These are phyloP conservation scores for Triplophysa yarkandensis DNA, from an alignment of 2,797 vertebrate genomes.

Conservation along the genomic window DNA sequence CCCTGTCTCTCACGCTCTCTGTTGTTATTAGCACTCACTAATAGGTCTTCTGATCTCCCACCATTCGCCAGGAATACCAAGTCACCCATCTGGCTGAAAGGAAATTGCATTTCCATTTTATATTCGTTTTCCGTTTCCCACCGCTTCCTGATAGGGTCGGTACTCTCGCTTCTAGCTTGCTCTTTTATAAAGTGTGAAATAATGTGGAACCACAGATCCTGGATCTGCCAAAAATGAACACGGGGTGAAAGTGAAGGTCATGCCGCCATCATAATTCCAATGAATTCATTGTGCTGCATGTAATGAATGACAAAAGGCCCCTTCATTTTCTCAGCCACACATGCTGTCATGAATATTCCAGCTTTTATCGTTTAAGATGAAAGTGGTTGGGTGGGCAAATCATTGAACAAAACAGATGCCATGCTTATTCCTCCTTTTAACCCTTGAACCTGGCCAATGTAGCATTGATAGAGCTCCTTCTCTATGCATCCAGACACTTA, in stretches of 20 bases:
- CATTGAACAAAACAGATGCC: slow-evolving; percentile 36
- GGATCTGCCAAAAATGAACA: slow-evolving; percentile 64
- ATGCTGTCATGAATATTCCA: slow-evolving; percentile 53
- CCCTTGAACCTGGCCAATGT: slow-evolving; percentile 33
- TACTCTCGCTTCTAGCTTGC: slow-evolving; percentile 58
- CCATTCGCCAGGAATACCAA: slow-evolving; percentile 59
- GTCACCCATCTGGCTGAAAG: slow-evolving; percentile 55
- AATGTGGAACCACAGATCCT: slow-evolving; percentile 56
- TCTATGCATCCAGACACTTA: too few relatives aligned
- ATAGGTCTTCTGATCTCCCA: slow-evolving; percentile 58
- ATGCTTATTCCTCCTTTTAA: background rate
- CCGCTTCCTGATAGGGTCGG: slow-evolving; percentile 52
- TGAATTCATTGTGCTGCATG: slow-evolving; percentile 65
- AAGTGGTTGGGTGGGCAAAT: slow-evolving; percentile 29
- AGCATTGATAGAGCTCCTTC: too few relatives aligned
- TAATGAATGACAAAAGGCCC: slow-evolving; percentile 66
- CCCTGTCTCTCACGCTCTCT: slow-evolving; percentile 14
- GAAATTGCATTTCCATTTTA: slow-evolving; percentile 65
- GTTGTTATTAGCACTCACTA: slow-evolving; percentile 51
- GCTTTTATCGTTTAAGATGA: slow-evolving; percentile 9
- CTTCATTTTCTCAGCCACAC: slow-evolving; percentile 45
- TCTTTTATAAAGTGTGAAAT: slow-evolving; percentile 73
- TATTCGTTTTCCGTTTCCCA: slow-evolving; percentile 53
- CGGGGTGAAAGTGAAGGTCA: slow-evolving; percentile 66
- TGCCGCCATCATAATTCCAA: slow-evolving; percentile 61